These are phyloP conservation scores for Umimayanthus kanabou DNA, from an alignment of 92 coral and sea anemone genomes.

Conservation along the genomic window DNA sequence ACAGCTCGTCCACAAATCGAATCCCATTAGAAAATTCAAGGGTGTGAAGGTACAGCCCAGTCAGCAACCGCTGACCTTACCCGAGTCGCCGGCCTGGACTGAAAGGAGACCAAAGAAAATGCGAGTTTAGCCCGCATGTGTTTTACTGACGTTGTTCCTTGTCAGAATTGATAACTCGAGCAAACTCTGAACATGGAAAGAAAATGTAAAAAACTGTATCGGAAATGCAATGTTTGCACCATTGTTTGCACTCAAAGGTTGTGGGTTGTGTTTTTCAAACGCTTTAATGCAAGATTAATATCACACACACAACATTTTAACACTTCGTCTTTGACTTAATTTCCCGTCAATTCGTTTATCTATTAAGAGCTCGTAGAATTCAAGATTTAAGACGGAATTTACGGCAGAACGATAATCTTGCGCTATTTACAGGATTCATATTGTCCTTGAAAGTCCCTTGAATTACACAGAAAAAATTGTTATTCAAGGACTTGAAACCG, in stretches of 20 bases:
- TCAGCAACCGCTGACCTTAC: constrained; percentile 74
- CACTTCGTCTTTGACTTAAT: no score
- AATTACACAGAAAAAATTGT: no score
- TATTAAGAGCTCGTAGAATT: neutral
- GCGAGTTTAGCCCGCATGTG: constrained; percentile 40
- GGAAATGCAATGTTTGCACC: neutral
- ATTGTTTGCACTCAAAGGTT: neutral
- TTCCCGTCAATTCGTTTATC: neutral
- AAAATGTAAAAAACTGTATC: neutral
- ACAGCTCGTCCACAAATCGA: constrained; percentile 89
- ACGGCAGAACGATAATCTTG: no score
- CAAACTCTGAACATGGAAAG: neutral
- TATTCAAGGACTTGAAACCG: no score
- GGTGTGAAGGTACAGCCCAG: constrained; percentile 69
- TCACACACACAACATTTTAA: neutral
- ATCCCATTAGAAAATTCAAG: constrained; percentile 86
- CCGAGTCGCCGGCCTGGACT: constrained; percentile 88
- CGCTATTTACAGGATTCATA: no score
- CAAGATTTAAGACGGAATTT: no score
- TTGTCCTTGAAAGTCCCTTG: no score
- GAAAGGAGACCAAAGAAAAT: constrained; percentile 67
- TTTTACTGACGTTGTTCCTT: neutral
- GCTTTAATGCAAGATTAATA: no score
- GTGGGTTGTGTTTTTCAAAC: no score
- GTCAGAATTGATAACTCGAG: neutral